A percentile compares a stretch with the other conserved stretches of the same genome.
phyloP scores from a whole-genome alignment of 2,888 invertebrate genomes.

The Neoaliturus tenellus region DNA sequence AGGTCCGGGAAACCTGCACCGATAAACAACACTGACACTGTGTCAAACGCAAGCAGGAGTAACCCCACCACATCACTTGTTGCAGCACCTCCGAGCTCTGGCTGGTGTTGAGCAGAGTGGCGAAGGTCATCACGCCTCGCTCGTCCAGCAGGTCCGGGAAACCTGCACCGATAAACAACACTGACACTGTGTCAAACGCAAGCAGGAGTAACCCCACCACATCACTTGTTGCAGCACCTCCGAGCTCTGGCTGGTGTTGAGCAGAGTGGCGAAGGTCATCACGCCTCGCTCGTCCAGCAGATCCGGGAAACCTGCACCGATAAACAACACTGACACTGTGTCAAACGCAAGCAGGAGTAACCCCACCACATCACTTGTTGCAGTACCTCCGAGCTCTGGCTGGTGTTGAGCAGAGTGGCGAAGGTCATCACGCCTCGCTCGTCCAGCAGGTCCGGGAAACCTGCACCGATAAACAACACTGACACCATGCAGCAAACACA shows the following conservation, averaged over 20 bases:
- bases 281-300: conserved; percentile 82
- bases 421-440: conserved; percentile 78
- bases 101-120: conserved; percentile 76
- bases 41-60: too few relatives aligned
- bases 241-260: conserved; percentile 75
- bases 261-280: conserved; percentile 78
- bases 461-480: too few relatives aligned
- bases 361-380: conserved; percentile 81
- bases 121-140: conserved; percentile 78
- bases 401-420: conserved; percentile 77
- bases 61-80: conserved; percentile 81
- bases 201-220: conserved; percentile 83
- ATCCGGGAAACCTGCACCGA: conserved; percentile 89
- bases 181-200: too few relatives aligned
- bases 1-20: conserved; percentile 89
- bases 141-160: conserved; percentile 89
- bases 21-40: too few relatives aligned
- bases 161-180: too few relatives aligned
- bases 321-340: too few relatives aligned
- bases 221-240: conserved; percentile 77
- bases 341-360: conserved; percentile 83
- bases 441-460: conserved; percentile 90
- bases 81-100: conserved; percentile 76
- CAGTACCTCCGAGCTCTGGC: conserved; percentile 75
- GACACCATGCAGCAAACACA: too few relatives aligned